These are phyloP conservation scores for Trichopoda pennipes DNA, from an alignment of 2,888 invertebrate species.

Conservation along the genomic window DNA sequence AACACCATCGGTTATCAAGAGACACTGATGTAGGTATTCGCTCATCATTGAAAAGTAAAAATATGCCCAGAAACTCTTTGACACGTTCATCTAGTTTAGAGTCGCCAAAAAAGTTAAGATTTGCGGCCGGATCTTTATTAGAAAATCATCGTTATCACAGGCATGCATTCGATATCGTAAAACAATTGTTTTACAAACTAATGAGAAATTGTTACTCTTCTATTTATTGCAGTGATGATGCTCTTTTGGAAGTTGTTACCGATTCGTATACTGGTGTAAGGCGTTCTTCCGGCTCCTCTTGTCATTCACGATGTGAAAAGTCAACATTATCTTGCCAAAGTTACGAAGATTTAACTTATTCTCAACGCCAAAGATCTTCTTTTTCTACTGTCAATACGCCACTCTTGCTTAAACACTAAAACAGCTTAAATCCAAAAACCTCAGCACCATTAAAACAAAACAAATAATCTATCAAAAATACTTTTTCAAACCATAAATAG, in stretches of 20 bases:
- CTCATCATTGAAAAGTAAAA: constrained; percentile 87
- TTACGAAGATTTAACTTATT: constrained; percentile 73
- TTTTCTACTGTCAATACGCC: constrained; percentile 79
- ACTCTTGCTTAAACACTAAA: constrained; percentile 71
- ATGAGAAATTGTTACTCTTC: neutral
- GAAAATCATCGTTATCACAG: constrained; percentile 81
- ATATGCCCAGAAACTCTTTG: constrained; percentile 82
- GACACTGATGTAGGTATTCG: constrained; percentile 81
- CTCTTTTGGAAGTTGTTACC: constrained; percentile 78
- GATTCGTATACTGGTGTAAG: constrained; percentile 77
- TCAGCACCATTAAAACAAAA: neutral
- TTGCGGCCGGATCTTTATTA: constrained; percentile 87
- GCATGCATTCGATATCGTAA: constrained; percentile 66
- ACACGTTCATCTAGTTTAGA: constrained; percentile 90
- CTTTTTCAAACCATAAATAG: too few relatives aligned
- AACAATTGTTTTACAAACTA: neutral
- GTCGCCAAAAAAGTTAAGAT: constrained; percentile 90
- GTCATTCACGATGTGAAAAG: constrained; percentile 77
- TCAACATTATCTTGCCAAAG: constrained; percentile 78
- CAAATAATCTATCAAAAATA: neutral
- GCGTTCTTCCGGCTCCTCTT: constrained; percentile 78
- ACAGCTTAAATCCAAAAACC: neutral
- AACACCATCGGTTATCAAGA: constrained; percentile 64
- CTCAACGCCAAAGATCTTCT: constrained; percentile 73
- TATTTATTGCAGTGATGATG: constrained; percentile 78